These are phyloP conservation scores for Aphelinus certus DNA, from an alignment of 1,140 invertebrate genomes.

Conservation along the genomic window DNA sequence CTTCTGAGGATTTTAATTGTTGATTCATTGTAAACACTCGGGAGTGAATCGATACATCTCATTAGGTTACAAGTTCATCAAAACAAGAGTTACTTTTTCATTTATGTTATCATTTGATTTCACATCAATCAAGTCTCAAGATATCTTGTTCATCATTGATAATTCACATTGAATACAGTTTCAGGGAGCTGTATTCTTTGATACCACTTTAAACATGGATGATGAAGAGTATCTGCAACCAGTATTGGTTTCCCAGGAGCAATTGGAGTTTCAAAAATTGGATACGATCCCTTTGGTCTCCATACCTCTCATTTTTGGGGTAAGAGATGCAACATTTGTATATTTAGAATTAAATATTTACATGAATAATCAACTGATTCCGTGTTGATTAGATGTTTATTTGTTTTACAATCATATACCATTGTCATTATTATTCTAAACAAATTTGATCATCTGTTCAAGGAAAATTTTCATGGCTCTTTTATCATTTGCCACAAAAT, in stretches of 20 bases:
- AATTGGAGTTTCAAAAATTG: conserved; percentile 66
- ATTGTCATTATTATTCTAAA: too few species aligned
- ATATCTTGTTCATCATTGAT: neutral
- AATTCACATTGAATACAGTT: conserved; percentile 33
- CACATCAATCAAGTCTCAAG: neutral
- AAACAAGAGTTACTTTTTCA: neutral
- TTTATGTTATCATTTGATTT: neutral
- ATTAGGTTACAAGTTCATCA: neutral
- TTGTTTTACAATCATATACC: too few species aligned
- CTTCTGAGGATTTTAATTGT: too few species aligned
- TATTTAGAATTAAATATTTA: too few species aligned
- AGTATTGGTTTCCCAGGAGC: conserved; percentile 61
- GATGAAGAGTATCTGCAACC: conserved; percentile 66
- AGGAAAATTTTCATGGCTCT: too few species aligned
- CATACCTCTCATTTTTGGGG: conserved; percentile 55
- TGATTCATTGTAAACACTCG: neutral
- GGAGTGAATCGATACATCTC: too few species aligned
- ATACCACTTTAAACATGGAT: conserved; percentile 67
- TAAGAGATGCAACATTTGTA: conserved; percentile 42
- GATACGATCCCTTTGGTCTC: conserved; percentile 61
- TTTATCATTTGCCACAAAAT: too few species aligned
- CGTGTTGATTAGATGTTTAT: too few species aligned
- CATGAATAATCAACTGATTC: too few species aligned
- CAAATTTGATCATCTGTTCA: too few species aligned
- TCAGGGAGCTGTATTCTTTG: conserved; percentile 69